phyloP scores from a whole-genome alignment of 2,797 vertebrate species.

The Xiphophorus birchmanni region DNA sequence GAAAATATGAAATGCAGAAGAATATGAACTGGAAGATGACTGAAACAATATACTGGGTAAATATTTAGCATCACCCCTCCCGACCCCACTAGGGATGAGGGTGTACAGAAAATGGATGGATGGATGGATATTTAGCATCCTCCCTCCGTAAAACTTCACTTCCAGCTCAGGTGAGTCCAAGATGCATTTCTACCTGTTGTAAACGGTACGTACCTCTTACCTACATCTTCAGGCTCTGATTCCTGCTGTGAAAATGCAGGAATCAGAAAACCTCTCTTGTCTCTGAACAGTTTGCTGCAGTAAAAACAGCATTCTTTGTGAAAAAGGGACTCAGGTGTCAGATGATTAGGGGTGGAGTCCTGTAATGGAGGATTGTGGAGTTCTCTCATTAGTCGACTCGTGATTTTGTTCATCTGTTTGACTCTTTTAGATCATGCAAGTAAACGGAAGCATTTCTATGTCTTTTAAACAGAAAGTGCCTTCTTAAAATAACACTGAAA shows the following conservation, averaged over 20 bases:
- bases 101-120: no score
- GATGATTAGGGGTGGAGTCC: neutral
- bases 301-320: neutral
- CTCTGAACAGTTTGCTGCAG: neutral
- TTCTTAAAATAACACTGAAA: neutral
- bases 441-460: neutral
- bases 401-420: neutral
- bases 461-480: neutral
- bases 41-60: neutral
- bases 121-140: neutral
- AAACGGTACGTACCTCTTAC: neutral
- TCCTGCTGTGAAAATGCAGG: neutral
- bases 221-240: neutral
- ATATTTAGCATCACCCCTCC: neutral
- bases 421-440: neutral
- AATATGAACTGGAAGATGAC: neutral
- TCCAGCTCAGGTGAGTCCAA: neutral
- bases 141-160: neutral
- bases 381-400: neutral
- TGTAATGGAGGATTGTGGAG: neutral
- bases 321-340: neutral
- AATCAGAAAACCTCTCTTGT: neutral
- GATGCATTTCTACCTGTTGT: neutral
- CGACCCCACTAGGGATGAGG: no score
- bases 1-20: neutral